A percentile compares a stretch with the other conserved stretches of the same genome.
These are phyloP conservation scores for Microplitis mediator DNA, from an alignment of 1,140 invertebrate genomes.

Conservation along the genomic window DNA sequence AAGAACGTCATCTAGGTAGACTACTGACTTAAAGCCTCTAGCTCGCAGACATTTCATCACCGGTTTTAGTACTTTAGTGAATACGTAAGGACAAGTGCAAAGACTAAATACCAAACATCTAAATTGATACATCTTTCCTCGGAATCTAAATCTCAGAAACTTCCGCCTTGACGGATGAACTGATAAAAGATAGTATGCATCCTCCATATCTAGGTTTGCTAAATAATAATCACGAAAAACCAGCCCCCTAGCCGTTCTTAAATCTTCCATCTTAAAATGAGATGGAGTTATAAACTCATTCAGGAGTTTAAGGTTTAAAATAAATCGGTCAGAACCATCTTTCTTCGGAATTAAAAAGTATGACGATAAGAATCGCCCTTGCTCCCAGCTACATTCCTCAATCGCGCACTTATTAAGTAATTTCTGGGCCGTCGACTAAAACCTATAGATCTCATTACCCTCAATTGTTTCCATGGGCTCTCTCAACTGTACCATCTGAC, in stretches of 20 bases:
- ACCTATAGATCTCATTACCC: not conserved
- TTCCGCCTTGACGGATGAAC: conserved; percentile 20
- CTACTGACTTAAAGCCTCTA: no score
- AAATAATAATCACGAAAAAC: conserved; percentile 35
- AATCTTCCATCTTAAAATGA: conserved; percentile 39
- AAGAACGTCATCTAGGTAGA: no score
- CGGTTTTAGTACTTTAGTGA: conserved; percentile 26
- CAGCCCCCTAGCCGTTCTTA: conserved; percentile 23
- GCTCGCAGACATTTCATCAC: no score
- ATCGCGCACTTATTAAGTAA: conserved; percentile 19
- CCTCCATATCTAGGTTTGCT: conserved; percentile 40
- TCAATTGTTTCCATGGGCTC: not conserved
- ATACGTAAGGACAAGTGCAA: conserved; percentile 31
- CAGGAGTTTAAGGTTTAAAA: conserved; percentile 43
- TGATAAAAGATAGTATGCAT: conserved; percentile 40
- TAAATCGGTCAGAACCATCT: conserved; percentile 40
- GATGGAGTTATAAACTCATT: conserved; percentile 37
- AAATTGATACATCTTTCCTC: conserved; percentile 36
- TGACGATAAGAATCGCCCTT: conserved; percentile 38
- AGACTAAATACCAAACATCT: conserved; percentile 31
- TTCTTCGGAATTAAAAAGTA: conserved; percentile 40
- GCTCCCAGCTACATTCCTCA: not conserved
- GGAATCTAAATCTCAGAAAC: conserved; percentile 37
- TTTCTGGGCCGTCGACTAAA: conserved; percentile 2
- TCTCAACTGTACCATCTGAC: not conserved